Conservation (phyloP, 2,888 invertebrate genomes). For the Carcina quercana region DNA sequence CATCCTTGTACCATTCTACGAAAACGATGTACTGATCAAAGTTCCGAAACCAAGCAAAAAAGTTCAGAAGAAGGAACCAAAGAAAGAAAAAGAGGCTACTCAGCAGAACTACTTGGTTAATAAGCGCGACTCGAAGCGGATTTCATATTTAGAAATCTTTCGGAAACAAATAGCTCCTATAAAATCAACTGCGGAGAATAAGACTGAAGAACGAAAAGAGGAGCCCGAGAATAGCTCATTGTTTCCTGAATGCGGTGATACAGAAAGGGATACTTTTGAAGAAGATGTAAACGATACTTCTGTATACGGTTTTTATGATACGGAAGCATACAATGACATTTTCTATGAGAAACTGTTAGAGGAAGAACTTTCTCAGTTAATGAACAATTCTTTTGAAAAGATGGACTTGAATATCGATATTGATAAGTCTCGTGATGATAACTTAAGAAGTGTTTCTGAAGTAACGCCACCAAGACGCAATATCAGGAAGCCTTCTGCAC, state of each 20-base stretch:
- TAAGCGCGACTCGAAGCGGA: constrained; percentile 36
- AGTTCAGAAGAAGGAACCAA: constrained; percentile 23
- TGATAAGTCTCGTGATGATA: constrained; percentile 29
- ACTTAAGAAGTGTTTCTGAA: constrained; percentile 55
- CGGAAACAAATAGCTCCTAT: constrained; percentile 51
- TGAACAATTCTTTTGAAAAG: constrained; percentile 32
- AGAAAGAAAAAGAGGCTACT: constrained; percentile 22
- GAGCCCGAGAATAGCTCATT: constrained; percentile 49
- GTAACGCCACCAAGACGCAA: constrained; percentile 39
- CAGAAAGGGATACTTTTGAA: constrained; percentile 53
- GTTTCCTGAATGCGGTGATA: constrained; percentile 60
- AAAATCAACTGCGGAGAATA: no score
- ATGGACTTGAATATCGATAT: background rate
- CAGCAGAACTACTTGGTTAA: constrained; percentile 46
- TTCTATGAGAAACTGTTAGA: constrained; percentile 54
- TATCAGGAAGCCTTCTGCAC: constrained; percentile 33
- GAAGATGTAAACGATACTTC: constrained; percentile 30
- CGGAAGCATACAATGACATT: constrained; percentile 61
- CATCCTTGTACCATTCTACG: constrained; percentile 64
- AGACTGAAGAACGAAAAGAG: constrained; percentile 16
- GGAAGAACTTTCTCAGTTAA: constrained; percentile 31
- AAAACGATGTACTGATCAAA: constrained; percentile 61
- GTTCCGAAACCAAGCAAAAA: constrained; percentile 43
- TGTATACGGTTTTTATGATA: constrained; percentile 45
- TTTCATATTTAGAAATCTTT: constrained; percentile 55